These are phyloP conservation scores for Patiria pectinifera DNA, from an alignment of 53 echinoderm and acorn worm species.

Conservation along the genomic window DNA sequence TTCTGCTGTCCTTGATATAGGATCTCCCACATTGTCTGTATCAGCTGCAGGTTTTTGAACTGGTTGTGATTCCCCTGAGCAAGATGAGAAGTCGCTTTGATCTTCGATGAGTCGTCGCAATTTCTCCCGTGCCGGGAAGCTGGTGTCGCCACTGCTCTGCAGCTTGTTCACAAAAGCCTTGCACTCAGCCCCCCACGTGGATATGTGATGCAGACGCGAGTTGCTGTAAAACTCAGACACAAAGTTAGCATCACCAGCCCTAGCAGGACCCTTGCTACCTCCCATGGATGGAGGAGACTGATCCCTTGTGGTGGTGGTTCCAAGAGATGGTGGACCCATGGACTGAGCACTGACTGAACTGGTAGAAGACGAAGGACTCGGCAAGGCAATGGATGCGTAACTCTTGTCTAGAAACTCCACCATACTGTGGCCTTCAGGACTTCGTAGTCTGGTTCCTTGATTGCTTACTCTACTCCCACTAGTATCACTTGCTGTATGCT, in stretches of 20 bases:
- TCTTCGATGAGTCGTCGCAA: conserved; percentile 31
- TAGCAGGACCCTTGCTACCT: conserved; percentile 58
- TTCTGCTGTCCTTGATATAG: neutral
- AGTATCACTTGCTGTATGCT: too few species aligned
- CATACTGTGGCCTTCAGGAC: neutral
- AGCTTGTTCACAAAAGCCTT: conserved; percentile 91
- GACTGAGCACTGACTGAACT: neutral
- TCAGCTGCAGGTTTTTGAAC: neutral
- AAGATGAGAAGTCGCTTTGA: neutral
- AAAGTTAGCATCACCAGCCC: conserved; percentile 86
- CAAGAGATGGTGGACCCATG: neutral
- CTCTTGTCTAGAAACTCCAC: neutral
- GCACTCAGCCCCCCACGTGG: conserved; percentile 98
- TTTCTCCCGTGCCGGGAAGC: conserved; percentile 84
- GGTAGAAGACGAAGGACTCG: neutral
- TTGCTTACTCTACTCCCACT: too few species aligned
- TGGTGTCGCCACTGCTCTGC: conserved; percentile 75
- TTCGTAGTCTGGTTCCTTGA: neutral
- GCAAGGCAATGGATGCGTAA: neutral
- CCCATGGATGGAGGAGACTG: neutral
- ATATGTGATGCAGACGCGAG: conserved; percentile 91
- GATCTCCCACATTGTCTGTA: neutral
- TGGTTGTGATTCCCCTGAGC: neutral
- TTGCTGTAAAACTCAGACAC: conserved; percentile 93
- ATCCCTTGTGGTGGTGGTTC: neutral